Evolutionary conservation across 2,797 vertebrate genomes (phyloP).

Genomic region (Tauraco hartlaubi): DNA sequence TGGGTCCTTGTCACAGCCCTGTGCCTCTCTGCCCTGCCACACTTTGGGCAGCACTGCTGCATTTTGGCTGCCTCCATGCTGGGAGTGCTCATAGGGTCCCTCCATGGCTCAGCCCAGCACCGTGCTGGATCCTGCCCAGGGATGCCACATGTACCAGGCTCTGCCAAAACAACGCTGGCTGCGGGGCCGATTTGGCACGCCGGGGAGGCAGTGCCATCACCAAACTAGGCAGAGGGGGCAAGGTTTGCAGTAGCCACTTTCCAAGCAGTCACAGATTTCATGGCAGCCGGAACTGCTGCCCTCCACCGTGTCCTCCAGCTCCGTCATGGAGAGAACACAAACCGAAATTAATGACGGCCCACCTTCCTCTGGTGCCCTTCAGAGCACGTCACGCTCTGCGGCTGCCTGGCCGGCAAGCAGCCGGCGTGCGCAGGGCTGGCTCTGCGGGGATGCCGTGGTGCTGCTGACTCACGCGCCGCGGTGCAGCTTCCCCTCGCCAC

Average conservation of each 20-base stretch:
- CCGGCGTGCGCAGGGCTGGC: neutral
- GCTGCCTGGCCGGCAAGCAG: neutral
- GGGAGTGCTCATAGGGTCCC: neutral
- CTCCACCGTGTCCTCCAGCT: accelerated
- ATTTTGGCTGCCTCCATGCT: neutral
- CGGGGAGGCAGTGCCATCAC: neutral
- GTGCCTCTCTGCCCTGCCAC: neutral
- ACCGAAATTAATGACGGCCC: accelerated
- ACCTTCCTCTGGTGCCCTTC: neutral
- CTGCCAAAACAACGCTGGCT: accelerated
- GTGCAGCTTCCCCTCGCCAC: neutral
- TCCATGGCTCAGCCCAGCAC: neutral
- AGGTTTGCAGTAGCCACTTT: neutral
- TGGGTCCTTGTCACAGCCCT: neutral
- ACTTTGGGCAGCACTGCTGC: neutral
- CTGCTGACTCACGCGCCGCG: neutral
- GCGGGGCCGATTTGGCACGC: accelerated
- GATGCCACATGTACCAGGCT: neutral
- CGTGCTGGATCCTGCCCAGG: accelerated
- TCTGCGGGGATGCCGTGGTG: neutral
- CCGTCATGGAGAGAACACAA: neutral
- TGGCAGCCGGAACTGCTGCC: neutral
- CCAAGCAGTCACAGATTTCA: neutral
- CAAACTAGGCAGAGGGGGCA: neutral
- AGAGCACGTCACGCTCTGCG: accelerated